Evolutionary conservation across 2,888 invertebrate genomes (phyloP).

Genomic region (Hedychridium roseum): DNA sequence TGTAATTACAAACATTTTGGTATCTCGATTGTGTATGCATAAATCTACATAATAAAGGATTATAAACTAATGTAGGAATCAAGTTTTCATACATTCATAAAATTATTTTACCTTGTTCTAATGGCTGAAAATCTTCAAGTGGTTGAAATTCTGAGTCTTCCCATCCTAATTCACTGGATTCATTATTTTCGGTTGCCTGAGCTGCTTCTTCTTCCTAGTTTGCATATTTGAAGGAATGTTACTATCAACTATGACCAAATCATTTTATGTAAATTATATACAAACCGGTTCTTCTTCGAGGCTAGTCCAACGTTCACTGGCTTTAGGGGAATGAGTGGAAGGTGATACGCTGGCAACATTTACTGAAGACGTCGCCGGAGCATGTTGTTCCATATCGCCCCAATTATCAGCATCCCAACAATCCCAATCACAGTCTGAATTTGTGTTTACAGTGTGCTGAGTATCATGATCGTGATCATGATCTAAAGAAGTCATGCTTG

Average conservation of each 20-base stretch:
- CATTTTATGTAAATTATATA: constrained; percentile 12
- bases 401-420: constrained; percentile 89
- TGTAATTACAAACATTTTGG: constrained; percentile 4
- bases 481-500: constrained; percentile 88
- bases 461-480: constrained; percentile 76
- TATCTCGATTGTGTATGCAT: not conserved
- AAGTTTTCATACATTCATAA: constrained; percentile 3
- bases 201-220: constrained; percentile 59
- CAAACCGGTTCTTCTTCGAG: constrained; percentile 82
- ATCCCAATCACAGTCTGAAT: constrained; percentile 84
- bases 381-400: constrained; percentile 84
- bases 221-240: not conserved
- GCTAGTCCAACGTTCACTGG: constrained; percentile 86
- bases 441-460: constrained; percentile 74
- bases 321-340: constrained; percentile 69
- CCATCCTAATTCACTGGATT: constrained; percentile 72
- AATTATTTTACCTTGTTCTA: constrained; percentile 68
- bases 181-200: constrained; percentile 65
- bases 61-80: not conserved
- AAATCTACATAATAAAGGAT: constrained; percentile 11
- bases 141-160: constrained; percentile 85
- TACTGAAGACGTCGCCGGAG: constrained; percentile 59
- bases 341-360: constrained; percentile 63
- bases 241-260: constrained; percentile 3
- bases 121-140: constrained; percentile 81